Evolutionary conservation across 64 coral and sea anemone genomes (phyloP).

Genomic region (Astreopora myriophthalma): DNA sequence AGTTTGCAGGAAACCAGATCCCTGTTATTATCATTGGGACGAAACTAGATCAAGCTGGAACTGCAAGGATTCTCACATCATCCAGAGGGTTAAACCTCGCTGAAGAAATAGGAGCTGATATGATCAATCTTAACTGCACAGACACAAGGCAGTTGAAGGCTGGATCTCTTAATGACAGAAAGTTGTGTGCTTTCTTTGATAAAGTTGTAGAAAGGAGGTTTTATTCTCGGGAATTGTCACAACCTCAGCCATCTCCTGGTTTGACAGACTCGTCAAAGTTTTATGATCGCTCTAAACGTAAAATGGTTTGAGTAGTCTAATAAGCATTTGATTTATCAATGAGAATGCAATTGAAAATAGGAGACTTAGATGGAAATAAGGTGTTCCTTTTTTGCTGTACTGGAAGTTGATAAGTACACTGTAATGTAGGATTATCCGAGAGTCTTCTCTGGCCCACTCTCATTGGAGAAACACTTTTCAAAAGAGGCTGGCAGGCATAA

Average conservation of each 20-base stretch:
- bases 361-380: no score
- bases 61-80: constrained; percentile 75
- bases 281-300: constrained; percentile 76
- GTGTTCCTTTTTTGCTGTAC: no score
- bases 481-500: no score
- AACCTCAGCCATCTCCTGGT: constrained; percentile 48
- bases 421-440: no score
- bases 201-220: constrained; percentile 98
- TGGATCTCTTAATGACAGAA: constrained; percentile 73
- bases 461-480: no score
- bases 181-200: constrained; percentile 86
- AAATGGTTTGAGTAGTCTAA: constrained; percentile 48
- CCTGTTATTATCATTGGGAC: constrained; percentile 94
- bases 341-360: no score
- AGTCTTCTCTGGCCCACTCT: no score
- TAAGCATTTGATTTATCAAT: no score
- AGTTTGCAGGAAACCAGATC: constrained; percentile 97
- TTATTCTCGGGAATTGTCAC: constrained; percentile 68
- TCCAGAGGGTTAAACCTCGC: constrained; percentile 81
- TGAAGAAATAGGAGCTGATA: constrained; percentile 98
- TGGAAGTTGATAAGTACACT: no score
- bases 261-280: constrained; percentile 36
- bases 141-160: constrained; percentile 70
- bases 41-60: constrained; percentile 92
- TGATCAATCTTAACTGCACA: constrained; percentile 84